Evolutionary conservation across 2,113 vertebrate species (phyloP).

Genomic region (Seriola rivoliana): DNA sequence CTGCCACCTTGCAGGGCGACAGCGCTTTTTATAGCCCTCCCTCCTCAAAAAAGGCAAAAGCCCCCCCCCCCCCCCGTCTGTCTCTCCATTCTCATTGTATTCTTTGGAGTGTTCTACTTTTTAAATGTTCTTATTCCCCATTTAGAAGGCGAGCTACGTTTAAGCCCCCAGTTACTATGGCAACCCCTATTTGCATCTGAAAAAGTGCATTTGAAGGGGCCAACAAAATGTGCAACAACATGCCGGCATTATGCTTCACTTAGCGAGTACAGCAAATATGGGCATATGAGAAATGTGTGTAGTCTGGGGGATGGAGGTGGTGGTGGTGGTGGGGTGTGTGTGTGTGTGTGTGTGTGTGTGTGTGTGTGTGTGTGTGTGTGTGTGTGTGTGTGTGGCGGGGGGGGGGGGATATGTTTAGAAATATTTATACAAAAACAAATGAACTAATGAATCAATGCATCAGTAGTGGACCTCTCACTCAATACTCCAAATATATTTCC

Average conservation of each 20-base stretch:
- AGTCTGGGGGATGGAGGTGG: neutral
- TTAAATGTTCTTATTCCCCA: slow-evolving; percentile 80
- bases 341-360: no score
- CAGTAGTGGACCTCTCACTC: neutral
- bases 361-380: no score
- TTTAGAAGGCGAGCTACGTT: slow-evolving; percentile 82
- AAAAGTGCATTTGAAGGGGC: slow-evolving; percentile 81
- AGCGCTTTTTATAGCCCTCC: slow-evolving; percentile 78
- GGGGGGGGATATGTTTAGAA: neutral
- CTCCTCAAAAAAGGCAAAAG: slow-evolving; percentile 68
- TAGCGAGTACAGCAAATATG: slow-evolving; percentile 58
- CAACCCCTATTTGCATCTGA: slow-evolving; percentile 87
- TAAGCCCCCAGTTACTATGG: slow-evolving; percentile 86
- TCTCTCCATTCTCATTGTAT: slow-evolving; percentile 71
- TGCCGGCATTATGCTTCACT: slow-evolving; percentile 66
- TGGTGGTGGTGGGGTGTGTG: no score
- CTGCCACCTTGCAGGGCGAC: slow-evolving; percentile 77
- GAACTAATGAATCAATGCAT: neutral
- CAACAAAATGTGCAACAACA: slow-evolving; percentile 77
- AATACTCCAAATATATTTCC: neutral
- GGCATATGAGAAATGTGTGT: slow-evolving; percentile 27
- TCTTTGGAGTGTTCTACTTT: slow-evolving; percentile 81
- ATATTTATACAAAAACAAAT: neutral
- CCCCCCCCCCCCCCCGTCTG: slow-evolving; percentile 55
- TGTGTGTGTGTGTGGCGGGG: neutral